Conservation (phyloP, 2,888 invertebrate genomes). For the Phengaris arion region DNA sequence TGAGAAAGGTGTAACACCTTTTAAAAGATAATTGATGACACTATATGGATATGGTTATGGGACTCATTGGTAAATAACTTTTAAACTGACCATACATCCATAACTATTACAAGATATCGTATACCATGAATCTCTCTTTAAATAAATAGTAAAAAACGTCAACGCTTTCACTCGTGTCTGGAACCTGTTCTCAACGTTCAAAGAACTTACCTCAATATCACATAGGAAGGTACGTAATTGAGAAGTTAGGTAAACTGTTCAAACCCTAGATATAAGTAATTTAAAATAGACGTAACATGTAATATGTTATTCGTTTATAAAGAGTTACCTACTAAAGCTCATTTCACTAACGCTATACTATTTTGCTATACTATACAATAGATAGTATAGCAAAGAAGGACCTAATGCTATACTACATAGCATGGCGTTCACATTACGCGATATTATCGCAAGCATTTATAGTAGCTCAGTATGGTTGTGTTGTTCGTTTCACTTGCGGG, state of each 20-base stretch:
- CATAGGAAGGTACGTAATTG: neutral
- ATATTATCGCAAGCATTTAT: no score
- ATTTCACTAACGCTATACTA: no score
- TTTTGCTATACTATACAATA: no score
- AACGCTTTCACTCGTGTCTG: slow-evolving; percentile 38
- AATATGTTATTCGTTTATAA: no score
- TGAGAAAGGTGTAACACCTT: neutral
- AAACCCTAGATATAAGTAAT: neutral
- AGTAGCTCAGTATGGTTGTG: no score
- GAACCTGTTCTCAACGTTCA: slow-evolving; percentile 38
- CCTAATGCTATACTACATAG: no score
- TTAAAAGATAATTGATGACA: neutral
- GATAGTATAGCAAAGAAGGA: no score
- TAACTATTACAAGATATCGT: slow-evolving; percentile 28
- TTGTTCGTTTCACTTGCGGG: no score
- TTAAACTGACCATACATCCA: neutral
- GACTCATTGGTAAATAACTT: neutral
- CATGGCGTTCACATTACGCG: no score
- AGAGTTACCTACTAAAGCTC: no score
- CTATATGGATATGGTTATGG: neutral
- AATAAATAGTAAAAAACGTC: slow-evolving; percentile 42
- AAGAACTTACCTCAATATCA: slow-evolving; percentile 14
- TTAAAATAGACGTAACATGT: no score
- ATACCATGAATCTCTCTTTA: slow-evolving; percentile 34
- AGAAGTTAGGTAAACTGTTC: neutral